Percentiles rank a stretch among this genome's conserved stretches.
Evolutionary conservation across 2,797 vertebrate genomes (phyloP).

Genomic region (Oryzias sinensis): DNA sequence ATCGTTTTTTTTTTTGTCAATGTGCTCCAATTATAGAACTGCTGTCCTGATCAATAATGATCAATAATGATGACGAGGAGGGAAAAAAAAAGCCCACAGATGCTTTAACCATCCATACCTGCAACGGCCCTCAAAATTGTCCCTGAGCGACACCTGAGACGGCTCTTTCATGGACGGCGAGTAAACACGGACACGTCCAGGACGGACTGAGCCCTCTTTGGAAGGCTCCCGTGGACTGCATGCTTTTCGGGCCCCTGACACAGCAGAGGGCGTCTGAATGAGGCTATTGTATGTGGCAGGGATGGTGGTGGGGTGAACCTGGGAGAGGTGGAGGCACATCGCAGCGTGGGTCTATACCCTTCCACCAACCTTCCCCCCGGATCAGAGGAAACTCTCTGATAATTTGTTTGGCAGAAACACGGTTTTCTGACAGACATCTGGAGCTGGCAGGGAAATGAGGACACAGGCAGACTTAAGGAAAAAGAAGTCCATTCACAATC

Average conservation of each 20-base stretch:
- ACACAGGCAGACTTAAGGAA: no score
- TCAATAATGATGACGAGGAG: no score
- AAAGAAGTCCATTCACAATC: no score
- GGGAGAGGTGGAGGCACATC: conserved; percentile 54
- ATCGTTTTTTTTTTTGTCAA: neutral
- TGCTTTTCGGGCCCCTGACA: conserved; percentile 25
- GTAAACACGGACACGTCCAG: conserved; percentile 18
- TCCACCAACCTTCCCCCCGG: conserved; percentile 32
- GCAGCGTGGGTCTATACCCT: conserved; percentile 18
- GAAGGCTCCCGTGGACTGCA: conserved; percentile 17
- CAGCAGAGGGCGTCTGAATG: conserved; percentile 55
- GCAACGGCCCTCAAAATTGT: neutral
- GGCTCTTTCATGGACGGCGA: conserved; percentile 10
- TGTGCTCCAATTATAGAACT: neutral
- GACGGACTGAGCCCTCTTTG: conserved; percentile 25
- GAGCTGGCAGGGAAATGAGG: neutral
- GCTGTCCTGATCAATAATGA: neutral
- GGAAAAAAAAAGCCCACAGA: no score
- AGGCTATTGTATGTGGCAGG: conserved; percentile 62
- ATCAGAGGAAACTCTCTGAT: conserved; percentile 42
- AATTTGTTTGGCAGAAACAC: conserved; percentile 30
- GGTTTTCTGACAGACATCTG: conserved; percentile 9
- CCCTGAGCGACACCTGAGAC: conserved; percentile 13
- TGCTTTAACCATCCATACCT: neutral
- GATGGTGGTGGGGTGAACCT: conserved; percentile 22